Conservation (phyloP, 2,888 invertebrate genomes). For the Tryphoninae sp. region DNA sequence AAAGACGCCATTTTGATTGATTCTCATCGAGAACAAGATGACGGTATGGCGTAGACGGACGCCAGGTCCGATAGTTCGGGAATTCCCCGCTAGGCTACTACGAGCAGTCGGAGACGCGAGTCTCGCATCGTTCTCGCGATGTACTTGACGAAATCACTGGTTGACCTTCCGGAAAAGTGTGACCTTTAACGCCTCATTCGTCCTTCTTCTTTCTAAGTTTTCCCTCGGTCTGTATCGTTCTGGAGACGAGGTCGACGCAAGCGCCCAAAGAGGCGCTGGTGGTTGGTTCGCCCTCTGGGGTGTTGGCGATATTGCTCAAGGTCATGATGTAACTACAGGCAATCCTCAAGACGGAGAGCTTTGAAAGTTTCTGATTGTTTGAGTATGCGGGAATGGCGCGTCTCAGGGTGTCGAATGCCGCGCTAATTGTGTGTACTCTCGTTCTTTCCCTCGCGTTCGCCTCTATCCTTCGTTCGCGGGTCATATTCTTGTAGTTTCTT, state of each 20-base stretch:
- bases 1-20: constrained; percentile 6
- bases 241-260: constrained; percentile 94
- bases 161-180: not conserved
- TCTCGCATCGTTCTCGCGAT: constrained; percentile 28
- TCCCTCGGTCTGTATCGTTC: constrained; percentile 95
- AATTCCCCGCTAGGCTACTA: constrained; percentile 6
- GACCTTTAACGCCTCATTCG: constrained; percentile 81
- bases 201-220: constrained; percentile 93
- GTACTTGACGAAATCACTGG: constrained; percentile 25
- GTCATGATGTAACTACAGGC: constrained; percentile 97
- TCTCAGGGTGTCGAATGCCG: constrained; percentile 95
- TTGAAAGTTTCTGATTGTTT: constrained; percentile 96
- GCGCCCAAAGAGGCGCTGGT: constrained; percentile 86
- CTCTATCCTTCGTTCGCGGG: constrained; percentile 94
- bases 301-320: constrained; percentile 87
- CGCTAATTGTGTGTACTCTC: constrained; percentile 96
- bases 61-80: constrained; percentile 31
- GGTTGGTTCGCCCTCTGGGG: constrained; percentile 83
- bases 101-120: constrained; percentile 40
- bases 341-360: constrained; percentile 94
- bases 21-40: not conserved
- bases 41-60: not conserved
- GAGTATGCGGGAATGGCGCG: constrained; percentile 94
- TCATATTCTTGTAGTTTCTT: constrained; percentile 97
- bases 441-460: constrained; percentile 97